These are phyloP conservation scores for Apoda limacodes DNA, from an alignment of 2,888 invertebrate species.

Conservation along the genomic window DNA sequence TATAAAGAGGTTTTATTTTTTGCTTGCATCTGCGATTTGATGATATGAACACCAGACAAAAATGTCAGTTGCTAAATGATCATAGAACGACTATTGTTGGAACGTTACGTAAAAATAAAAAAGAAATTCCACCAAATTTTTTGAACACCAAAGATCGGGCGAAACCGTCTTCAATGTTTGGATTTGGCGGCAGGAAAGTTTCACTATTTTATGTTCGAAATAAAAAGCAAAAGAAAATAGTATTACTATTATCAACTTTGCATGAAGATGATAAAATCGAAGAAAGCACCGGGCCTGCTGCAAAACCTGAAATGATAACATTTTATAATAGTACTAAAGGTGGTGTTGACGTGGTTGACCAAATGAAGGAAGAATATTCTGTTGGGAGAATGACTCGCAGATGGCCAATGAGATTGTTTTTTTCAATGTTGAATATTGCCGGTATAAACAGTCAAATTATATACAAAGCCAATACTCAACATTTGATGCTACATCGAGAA, in stretches of 20 bases:
- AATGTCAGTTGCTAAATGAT: too few relatives aligned
- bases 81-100: too few relatives aligned
- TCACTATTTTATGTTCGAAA: slow-evolving; percentile 17
- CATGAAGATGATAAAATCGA: slow-evolving; percentile 15
- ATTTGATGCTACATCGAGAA: too few relatives aligned
- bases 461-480: slow-evolving; percentile 15
- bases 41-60: slow-evolving; percentile 9
- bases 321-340: slow-evolving; percentile 19
- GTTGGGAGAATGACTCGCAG: slow-evolving; percentile 21
- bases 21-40: slow-evolving; percentile 13
- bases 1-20: too few relatives aligned
- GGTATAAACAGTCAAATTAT: slow-evolving; percentile 22
- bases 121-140: too few relatives aligned
- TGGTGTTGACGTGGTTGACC: slow-evolving; percentile 26
- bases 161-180: slow-evolving; percentile 7
- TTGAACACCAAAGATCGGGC: slow-evolving; percentile 2
- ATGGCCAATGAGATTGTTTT: slow-evolving; percentile 25
- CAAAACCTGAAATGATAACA: slow-evolving; percentile 10
- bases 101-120: too few relatives aligned
- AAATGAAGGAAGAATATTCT: slow-evolving; percentile 24
- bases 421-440: slow-evolving; percentile 16
- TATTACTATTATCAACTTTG: slow-evolving; percentile 16
- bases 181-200: slow-evolving; percentile 7
- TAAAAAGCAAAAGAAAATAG: slow-evolving; percentile 19
- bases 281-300: slow-evolving; percentile 12